phyloP scores from a whole-genome alignment of 2,113 vertebrate species.

The Thymallus thymallus region DNA sequence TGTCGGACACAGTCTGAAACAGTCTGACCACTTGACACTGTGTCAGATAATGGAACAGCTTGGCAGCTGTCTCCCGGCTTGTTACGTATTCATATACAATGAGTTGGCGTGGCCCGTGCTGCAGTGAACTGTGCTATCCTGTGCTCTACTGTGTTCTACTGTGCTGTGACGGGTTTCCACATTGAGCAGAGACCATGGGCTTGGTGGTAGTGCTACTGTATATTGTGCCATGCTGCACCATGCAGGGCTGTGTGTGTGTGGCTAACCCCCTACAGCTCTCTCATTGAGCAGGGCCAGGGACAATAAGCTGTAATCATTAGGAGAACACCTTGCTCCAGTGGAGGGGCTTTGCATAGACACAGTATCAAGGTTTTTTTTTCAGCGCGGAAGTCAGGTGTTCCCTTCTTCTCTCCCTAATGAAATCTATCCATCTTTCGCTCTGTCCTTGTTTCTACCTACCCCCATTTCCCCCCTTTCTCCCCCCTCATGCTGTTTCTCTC shows the following conservation, averaged over 20 bases:
- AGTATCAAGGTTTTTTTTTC: conserved; percentile 49
- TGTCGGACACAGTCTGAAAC: conserved; percentile 4
- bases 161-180: no score
- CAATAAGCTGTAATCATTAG: conserved; percentile 41
- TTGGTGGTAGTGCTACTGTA: background rate
- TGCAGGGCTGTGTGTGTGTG: no score
- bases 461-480: conserved; percentile 8
- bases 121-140: background rate
- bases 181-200: no score
- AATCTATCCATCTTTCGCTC: conserved; percentile 61
- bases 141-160: no score
- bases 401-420: conserved; percentile 44
- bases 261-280: conserved; percentile 14
- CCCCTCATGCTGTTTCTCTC: background rate
- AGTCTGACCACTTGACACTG: background rate
- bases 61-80: background rate
- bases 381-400: conserved; percentile 45
- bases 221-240: background rate
- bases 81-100: background rate
- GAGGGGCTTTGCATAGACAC: conserved; percentile 12
- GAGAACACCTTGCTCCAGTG: conserved; percentile 22
- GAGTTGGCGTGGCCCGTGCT: background rate
- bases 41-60: conserved; percentile 2
- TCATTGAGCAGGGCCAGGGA: conserved; percentile 19
- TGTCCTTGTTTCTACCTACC: conserved; percentile 49